Base-by-base conservation (phyloP, 2,888 invertebrate species). In the Ganaspis brasiliensis region DNA sequence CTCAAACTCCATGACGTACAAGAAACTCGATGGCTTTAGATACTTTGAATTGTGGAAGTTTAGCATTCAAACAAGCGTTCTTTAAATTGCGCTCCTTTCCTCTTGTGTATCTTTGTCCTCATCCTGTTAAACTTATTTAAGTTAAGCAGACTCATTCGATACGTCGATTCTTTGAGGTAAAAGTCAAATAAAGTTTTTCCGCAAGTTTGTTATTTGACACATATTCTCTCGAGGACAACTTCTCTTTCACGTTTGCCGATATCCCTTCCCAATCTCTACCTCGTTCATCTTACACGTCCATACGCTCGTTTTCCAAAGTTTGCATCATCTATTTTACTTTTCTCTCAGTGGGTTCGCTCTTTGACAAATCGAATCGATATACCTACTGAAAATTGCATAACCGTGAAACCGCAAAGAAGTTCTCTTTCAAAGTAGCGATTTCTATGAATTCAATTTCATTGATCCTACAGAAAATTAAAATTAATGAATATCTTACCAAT, bases 271-370 rank as follows among this genome's bases (percentile, higher is more conserved):
- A 45, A 49, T 76, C 74, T 61, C 40, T 59, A 52, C 59, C 72
- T 72, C 75, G 72, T 72, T 56, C 57, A 40, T 74, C 73, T 55
- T 57, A 57, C 49, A 31, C 75, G 37, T 63, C 45, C 67, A 55
- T 73, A 57, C 37, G 57, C 37, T 57, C 57, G 35, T 63, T 61
- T 57, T 40, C 49, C 31, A 75, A 85, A 85, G 80, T 83, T 79
- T 61, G 56, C 59, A 74, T 78, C 84, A 81, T 85, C 86, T 84
- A 83, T 85, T 85, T 85, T 81, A 84, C 85, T 82, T 85, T 83
- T 79, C 83, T 82, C 80, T 82, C 77, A 57, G 81, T 79, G 76
- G 76, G 55, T 52, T 16, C 55, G 52, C 16, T 24, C 55, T 19
- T 52, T 72, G 72, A 72, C 52, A 72, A 52, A 52, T 72, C 52